Evolutionary conservation across 2,797 vertebrate genomes (phyloP).

Genomic region (Typhlichthys subterraneus): DNA sequence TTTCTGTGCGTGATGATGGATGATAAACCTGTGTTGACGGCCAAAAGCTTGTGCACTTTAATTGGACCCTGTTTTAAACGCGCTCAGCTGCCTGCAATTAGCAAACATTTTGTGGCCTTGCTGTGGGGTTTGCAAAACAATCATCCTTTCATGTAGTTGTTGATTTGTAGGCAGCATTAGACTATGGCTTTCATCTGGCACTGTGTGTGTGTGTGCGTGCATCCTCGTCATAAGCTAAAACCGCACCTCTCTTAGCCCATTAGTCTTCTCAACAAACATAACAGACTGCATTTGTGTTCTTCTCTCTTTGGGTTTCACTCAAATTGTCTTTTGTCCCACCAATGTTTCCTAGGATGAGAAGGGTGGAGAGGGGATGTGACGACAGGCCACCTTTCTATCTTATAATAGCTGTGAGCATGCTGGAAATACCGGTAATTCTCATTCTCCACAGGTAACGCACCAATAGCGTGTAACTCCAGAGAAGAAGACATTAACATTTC

Average conservation of each 20-base stretch:
- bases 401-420: constrained; percentile 5
- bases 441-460: no score
- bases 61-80: not conserved
- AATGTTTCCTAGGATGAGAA: constrained; percentile 3
- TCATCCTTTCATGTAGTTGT: not conserved
- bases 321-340: constrained; percentile 1
- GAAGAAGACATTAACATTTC: no score
- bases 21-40: not conserved
- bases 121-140: not conserved
- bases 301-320: not conserved
- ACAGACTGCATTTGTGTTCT: constrained; percentile 9
- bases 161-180: not conserved
- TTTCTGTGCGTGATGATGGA: not conserved
- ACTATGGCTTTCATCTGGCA: not conserved
- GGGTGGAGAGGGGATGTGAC: not conserved
- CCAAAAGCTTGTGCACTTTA: not conserved
- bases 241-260: not conserved
- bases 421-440: no score
- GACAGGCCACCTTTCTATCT: not conserved
- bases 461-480: no score
- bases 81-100: not conserved
- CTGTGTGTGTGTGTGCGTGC: not conserved
- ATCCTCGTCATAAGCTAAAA: not conserved
- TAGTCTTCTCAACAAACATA: not conserved
- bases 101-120: not conserved